phyloP scores from a whole-genome alignment of 2,888 invertebrate genomes.

The Eristalis arbustorum region DNA sequence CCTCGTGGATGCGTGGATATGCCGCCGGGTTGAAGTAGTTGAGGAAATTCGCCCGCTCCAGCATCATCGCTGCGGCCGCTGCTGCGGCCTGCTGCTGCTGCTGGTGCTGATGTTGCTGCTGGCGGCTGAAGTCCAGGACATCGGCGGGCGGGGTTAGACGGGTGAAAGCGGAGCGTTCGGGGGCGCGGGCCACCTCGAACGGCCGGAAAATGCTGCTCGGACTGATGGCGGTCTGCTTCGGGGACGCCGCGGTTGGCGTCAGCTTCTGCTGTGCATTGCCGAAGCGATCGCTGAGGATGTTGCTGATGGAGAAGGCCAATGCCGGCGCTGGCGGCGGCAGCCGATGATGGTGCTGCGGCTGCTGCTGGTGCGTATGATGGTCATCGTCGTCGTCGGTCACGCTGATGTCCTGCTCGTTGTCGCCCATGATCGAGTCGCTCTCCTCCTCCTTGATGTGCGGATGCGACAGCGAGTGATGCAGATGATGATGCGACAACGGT shows the following conservation, averaged over 20 bases:
- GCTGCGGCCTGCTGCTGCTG: slow-evolving; percentile 78
- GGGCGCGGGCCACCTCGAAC: slow-evolving; percentile 75
- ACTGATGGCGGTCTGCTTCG: background rate
- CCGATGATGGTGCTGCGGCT: slow-evolving; percentile 71
- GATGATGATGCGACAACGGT: slow-evolving; percentile 43
- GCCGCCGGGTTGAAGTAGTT: slow-evolving; percentile 79
- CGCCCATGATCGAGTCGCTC: slow-evolving; percentile 78
- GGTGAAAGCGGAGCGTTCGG: slow-evolving; percentile 76
- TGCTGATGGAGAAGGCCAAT: slow-evolving; percentile 79
- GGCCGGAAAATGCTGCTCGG: slow-evolving; percentile 77
- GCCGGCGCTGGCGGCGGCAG: slow-evolving; percentile 77
- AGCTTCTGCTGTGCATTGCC: slow-evolving; percentile 71
- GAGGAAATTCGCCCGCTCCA: slow-evolving; percentile 79
- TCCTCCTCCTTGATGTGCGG: slow-evolving; percentile 78
- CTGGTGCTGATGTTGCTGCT: slow-evolving; percentile 71
- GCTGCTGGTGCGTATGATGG: slow-evolving; percentile 65
- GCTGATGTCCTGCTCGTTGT: slow-evolving; percentile 72
- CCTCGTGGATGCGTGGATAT: slow-evolving; percentile 80
- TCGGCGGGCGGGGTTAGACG: slow-evolving; percentile 74
- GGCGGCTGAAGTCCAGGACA: slow-evolving; percentile 78
- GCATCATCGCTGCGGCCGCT: slow-evolving; percentile 78
- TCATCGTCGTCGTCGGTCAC: slow-evolving; percentile 74
- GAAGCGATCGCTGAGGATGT: slow-evolving; percentile 80
- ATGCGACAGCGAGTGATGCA: slow-evolving; percentile 66
- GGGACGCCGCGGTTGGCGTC: slow-evolving; percentile 1